Conservation (phyloP, 2,113 vertebrate genomes). For the Accipiter cooperii region DNA sequence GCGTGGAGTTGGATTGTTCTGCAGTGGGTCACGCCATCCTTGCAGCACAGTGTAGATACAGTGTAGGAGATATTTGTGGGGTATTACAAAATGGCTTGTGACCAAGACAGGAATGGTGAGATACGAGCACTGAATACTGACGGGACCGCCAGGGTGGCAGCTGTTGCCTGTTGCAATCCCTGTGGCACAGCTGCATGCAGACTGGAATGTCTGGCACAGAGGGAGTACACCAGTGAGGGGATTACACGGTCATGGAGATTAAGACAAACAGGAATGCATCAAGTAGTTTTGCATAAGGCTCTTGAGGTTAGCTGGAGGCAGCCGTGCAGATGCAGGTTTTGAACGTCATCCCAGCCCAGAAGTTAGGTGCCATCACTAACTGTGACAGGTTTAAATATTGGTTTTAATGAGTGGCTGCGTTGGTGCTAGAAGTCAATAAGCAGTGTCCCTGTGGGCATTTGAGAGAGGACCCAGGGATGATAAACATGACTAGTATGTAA, state of each 20-base stretch:
- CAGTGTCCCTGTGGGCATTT: not conserved
- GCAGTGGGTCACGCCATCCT: not conserved
- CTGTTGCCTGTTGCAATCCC: slow-evolving; percentile 38
- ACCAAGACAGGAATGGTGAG: not conserved
- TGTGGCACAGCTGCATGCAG: slow-evolving; percentile 49
- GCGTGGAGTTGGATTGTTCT: not conserved
- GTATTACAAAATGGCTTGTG: not conserved
- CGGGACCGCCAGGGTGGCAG: not conserved
- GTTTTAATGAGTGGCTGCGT: not conserved
- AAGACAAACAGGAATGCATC: not conserved
- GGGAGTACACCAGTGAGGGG: not conserved
- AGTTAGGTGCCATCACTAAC: not conserved
- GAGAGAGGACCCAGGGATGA: not conserved
- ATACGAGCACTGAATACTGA: not conserved
- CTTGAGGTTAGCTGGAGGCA: slow-evolving; percentile 8
- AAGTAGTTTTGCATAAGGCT: not conserved
- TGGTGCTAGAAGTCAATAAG: not conserved
- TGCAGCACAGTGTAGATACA: not conserved
- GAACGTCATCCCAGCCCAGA: not conserved
- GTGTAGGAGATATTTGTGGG: not conserved
- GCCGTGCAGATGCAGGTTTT: not conserved
- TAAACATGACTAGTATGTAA: not conserved
- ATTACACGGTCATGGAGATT: not conserved
- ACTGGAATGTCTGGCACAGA: slow-evolving; percentile 46
- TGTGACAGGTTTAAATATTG: not conserved